Evolutionary conservation across 2,888 invertebrate genomes (phyloP).

Genomic region (Agonopterix arenella): DNA sequence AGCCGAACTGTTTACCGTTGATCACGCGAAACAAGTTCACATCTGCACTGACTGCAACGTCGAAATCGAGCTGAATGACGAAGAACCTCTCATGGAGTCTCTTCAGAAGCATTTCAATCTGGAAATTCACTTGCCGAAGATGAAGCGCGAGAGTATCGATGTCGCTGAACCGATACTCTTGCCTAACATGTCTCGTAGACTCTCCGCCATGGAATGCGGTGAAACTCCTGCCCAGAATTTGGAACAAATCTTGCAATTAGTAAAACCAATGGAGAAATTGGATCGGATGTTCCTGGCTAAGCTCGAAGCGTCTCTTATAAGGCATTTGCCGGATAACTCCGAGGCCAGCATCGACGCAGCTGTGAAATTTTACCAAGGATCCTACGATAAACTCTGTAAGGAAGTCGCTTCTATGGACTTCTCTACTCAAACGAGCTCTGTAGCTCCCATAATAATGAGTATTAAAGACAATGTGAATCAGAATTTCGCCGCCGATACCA

Average conservation of each 20-base stretch:
- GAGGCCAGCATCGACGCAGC: slow-evolving; percentile 60
- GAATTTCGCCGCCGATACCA: slow-evolving; percentile 58
- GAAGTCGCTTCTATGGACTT: slow-evolving; percentile 52
- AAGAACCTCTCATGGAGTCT: slow-evolving; percentile 64
- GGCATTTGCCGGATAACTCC: slow-evolving; percentile 59
- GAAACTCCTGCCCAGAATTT: slow-evolving; percentile 45
- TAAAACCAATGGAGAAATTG: slow-evolving; percentile 49
- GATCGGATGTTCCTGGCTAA: slow-evolving; percentile 49
- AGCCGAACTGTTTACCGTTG: slow-evolving; percentile 46
- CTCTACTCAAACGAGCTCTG: slow-evolving; percentile 51
- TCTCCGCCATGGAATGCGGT: slow-evolving; percentile 55
- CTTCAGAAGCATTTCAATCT: slow-evolving; percentile 61
- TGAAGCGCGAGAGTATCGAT: slow-evolving; percentile 63
- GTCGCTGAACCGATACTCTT: slow-evolving; percentile 59
- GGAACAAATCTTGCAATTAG: slow-evolving; percentile 40
- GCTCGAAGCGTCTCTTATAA: slow-evolving; percentile 47
- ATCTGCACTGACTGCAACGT: slow-evolving; percentile 66
- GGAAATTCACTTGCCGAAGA: slow-evolving; percentile 53
- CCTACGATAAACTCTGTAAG: slow-evolving; percentile 48
- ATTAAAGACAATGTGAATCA: slow-evolving; percentile 70
- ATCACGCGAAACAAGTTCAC: slow-evolving; percentile 59
- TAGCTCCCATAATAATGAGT: slow-evolving; percentile 70
- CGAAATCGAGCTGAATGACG: slow-evolving; percentile 62
- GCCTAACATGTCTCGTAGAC: slow-evolving; percentile 62
- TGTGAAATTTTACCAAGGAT: slow-evolving; percentile 52